Conservation (phyloP, 2,888 invertebrate genomes). For the Rhagonycha fulva region DNA sequence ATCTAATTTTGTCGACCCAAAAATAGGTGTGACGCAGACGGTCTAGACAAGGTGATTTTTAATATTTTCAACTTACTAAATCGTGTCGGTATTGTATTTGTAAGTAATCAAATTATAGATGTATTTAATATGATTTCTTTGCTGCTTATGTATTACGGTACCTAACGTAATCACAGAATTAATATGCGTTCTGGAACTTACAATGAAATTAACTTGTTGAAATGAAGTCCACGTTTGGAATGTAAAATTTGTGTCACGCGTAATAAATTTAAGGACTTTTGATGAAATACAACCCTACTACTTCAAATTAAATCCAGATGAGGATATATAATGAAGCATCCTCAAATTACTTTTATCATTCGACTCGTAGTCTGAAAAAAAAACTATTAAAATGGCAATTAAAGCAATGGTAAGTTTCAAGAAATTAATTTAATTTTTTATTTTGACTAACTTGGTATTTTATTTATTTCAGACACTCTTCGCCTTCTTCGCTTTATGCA, state of each 20-base stretch:
- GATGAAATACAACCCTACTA: neutral
- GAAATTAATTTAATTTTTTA: neutral
- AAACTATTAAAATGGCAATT: slow-evolving; percentile 30
- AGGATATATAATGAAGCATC: neutral
- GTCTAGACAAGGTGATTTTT: too few relatives aligned
- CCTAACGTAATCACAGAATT: neutral
- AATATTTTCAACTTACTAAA: too few relatives aligned
- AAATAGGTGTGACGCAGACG: too few relatives aligned
- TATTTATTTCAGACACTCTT: slow-evolving; percentile 15
- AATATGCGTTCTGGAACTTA: neutral
- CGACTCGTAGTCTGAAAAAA: neutral
- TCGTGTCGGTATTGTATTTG: neutral
- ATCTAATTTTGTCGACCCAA: too few relatives aligned
- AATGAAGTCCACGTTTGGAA: neutral
- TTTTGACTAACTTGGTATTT: neutral
- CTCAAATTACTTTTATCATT: neutral
- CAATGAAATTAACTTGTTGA: neutral
- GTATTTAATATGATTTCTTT: neutral
- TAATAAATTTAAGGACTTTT: neutral
- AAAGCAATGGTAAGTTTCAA: slow-evolving; percentile 30
- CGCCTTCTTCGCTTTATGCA: slow-evolving; percentile 20
- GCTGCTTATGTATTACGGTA: neutral
- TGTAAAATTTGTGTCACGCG: neutral
- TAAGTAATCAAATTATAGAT: neutral
- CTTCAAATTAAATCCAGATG: neutral